Percentiles rank a stretch among this genome's conserved stretches.
Conservation (phyloP, 2,113 vertebrate genomes). For the Cochlearius cochlearius region DNA sequence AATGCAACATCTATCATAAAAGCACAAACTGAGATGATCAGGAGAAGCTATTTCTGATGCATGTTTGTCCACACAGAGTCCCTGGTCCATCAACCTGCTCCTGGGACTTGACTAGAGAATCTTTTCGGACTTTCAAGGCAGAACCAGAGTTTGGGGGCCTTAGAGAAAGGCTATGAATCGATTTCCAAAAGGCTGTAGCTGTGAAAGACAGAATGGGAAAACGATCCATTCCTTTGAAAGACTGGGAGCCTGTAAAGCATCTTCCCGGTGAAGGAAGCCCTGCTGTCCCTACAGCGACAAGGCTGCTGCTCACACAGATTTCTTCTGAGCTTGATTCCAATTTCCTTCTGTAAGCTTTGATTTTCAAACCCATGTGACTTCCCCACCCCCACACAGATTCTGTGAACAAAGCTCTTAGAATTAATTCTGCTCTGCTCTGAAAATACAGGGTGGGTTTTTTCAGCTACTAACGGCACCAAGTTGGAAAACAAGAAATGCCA, state of each 20-base stretch:
- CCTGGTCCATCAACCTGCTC: background rate
- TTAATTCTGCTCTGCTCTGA: slow-evolving; percentile 3
- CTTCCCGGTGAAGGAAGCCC: background rate
- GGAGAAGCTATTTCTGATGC: background rate
- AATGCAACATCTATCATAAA: background rate
- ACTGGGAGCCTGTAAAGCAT: background rate
- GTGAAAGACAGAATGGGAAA: background rate
- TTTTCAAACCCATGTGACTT: background rate
- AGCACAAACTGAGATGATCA: background rate
- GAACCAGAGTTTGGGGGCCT: background rate
- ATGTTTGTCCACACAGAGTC: background rate
- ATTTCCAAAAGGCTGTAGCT: background rate
- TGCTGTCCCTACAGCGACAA: background rate
- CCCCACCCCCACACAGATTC: background rate
- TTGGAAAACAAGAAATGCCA: background rate
- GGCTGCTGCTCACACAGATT: background rate
- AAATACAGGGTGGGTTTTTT: background rate
- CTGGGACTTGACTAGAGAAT: background rate
- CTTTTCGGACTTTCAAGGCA: background rate
- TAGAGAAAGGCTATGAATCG: background rate
- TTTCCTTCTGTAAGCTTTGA: background rate
- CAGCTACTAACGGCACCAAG: background rate
- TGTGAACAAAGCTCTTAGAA: slow-evolving; percentile 27
- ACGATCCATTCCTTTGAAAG: background rate
- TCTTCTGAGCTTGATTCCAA: background rate